phyloP scores from a whole-genome alignment of 2,113 vertebrate genomes.

The Oncorhynchus clarkii region DNA sequence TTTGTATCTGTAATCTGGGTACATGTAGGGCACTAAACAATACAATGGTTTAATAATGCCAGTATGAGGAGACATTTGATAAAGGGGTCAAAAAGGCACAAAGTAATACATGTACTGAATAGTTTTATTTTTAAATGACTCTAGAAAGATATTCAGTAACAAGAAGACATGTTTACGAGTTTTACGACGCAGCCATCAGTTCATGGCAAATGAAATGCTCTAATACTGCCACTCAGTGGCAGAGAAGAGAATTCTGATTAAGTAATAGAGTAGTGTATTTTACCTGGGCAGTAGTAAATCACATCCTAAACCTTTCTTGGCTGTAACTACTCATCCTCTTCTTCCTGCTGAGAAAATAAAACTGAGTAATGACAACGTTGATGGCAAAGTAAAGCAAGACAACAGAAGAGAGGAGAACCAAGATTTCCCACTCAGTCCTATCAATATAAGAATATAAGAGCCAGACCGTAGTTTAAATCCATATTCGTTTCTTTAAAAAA shows the following conservation, averaged over 20 bases:
- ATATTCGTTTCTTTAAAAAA: too few species aligned
- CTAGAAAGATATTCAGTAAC: conserved; percentile 19
- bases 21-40: conserved; percentile 4
- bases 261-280: background rate
- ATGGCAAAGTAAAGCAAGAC: background rate
- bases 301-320: conserved; percentile 8
- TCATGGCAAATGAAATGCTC: conserved; percentile 9
- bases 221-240: conserved; percentile 59
- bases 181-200: background rate
- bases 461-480: background rate
- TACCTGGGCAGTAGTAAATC: conserved; percentile 52
- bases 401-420: background rate
- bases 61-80: conserved; percentile 21
- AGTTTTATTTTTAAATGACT: conserved; percentile 43
- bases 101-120: conserved; percentile 15
- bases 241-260: background rate
- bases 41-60: conserved; percentile 24
- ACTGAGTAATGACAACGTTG: conserved; percentile 1
- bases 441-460: background rate
- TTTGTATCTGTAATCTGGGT: background rate
- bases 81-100: conserved; percentile 31
- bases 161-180: background rate
- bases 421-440: background rate
- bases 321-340: conserved; percentile 58
- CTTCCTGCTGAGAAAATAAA: conserved; percentile 59